These are phyloP conservation scores for Aleiodes testaceus DNA, from an alignment of 2,888 invertebrate genomes.

Conservation along the genomic window DNA sequence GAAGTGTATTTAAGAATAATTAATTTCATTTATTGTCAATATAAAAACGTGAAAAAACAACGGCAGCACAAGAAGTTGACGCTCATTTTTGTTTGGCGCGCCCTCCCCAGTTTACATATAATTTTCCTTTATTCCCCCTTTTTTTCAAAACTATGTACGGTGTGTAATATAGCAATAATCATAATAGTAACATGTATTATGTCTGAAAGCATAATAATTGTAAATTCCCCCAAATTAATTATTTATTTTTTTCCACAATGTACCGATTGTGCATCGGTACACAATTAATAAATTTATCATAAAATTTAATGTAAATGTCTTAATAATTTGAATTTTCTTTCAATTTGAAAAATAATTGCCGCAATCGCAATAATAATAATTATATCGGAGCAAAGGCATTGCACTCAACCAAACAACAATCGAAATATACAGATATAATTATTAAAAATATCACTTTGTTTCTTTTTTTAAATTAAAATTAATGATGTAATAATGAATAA, in stretches of 20 bases:
- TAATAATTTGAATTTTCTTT: conserved; percentile 44
- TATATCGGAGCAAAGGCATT: conserved; percentile 55
- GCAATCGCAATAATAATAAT: conserved; percentile 41
- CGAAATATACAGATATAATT: conserved; percentile 55
- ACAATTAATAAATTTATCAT: conserved; percentile 33
- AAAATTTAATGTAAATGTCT: conserved; percentile 48
- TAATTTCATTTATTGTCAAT: conserved; percentile 16
- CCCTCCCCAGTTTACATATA: conserved; percentile 57
- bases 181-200: conserved; percentile 42
- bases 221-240: background rate
- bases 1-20: background rate
- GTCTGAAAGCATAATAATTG: conserved; percentile 18
- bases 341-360: conserved; percentile 23
- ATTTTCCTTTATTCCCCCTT: conserved; percentile 31
- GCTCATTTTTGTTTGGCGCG: conserved; percentile 87
- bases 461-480: conserved; percentile 41
- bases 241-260: background rate
- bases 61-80: conserved; percentile 86
- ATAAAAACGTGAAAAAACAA: conserved; percentile 51
- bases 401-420: conserved; percentile 61
- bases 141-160: conserved; percentile 57
- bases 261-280: conserved; percentile 1
- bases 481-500: conserved; percentile 53
- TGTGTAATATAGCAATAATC: conserved; percentile 44
- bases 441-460: background rate